Percentiles rank a stretch among this genome's conserved stretches.
Conservation (phyloP, 2,888 invertebrate genomes). For the Rhorus exstirpatorius region DNA sequence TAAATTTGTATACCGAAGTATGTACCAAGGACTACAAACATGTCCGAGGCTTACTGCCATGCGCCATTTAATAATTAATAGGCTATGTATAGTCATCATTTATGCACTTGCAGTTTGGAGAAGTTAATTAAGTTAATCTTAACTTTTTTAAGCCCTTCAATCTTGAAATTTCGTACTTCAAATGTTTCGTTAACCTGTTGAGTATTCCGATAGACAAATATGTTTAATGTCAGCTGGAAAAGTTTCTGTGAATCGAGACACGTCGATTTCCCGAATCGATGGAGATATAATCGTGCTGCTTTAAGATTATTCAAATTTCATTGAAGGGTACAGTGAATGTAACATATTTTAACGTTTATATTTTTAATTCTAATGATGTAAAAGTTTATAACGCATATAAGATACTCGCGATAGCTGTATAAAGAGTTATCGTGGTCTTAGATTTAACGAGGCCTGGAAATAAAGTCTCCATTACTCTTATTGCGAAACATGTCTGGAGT, state of each 20-base stretch:
- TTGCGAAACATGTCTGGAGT: not conserved
- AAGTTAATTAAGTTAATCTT: not conserved
- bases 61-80: slow-evolving; percentile 29
- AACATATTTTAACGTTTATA: too few relatives aligned
- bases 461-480: not conserved
- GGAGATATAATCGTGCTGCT: too few relatives aligned
- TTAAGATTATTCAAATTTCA: too few relatives aligned
- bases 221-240: not conserved
- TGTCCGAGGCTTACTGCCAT: too few relatives aligned
- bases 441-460: not conserved
- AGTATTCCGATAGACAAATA: not conserved
- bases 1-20: too few relatives aligned
- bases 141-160: too few relatives aligned
- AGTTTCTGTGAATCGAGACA: not conserved
- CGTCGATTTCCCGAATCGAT: too few relatives aligned
- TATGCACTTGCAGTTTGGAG: not conserved
- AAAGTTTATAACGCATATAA: too few relatives aligned
- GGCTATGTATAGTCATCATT: not conserved
- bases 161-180: too few relatives aligned
- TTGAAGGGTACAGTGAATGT: too few relatives aligned
- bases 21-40: too few relatives aligned
- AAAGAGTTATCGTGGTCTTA: not conserved
- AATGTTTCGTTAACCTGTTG: slow-evolving; percentile 53
- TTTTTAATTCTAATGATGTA: too few relatives aligned
- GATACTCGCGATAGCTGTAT: not conserved